These are phyloP conservation scores for Scyliorhinus canicula DNA, from an alignment of 2,797 vertebrate species.

Conservation along the genomic window DNA sequence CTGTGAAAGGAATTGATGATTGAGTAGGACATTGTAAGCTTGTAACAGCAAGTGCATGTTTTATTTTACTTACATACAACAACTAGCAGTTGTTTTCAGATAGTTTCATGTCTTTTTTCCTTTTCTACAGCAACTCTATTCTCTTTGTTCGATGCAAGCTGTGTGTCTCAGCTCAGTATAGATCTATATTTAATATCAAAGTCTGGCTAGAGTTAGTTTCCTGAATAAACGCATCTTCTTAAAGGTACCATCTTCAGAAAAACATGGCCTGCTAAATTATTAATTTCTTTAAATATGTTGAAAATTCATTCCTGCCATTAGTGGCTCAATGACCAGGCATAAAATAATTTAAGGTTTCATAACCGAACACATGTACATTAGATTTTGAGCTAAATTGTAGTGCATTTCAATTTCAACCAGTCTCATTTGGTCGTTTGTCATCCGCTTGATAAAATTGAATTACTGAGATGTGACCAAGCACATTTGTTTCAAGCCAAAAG, in stretches of 20 bases:
- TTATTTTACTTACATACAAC: neutral
- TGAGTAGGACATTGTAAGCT: neutral
- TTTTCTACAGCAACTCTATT: neutral
- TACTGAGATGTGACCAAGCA: neutral
- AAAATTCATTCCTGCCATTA: neutral
- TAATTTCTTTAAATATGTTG: neutral
- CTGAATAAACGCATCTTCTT: neutral
- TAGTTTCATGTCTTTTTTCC: neutral
- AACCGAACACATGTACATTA: neutral
- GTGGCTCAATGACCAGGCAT: neutral
- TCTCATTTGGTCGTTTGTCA: no score
- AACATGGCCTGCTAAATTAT: neutral
- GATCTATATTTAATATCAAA: neutral
- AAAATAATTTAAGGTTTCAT: neutral
- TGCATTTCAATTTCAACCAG: neutral
- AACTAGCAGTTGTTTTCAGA: neutral
- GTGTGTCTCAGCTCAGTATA: neutral
- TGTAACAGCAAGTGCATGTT: neutral
- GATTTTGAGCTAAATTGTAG: neutral
- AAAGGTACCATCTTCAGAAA: neutral
- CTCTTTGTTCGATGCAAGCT: neutral
- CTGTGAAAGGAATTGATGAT: neutral
- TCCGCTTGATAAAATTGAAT: neutral
- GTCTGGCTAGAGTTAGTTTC: neutral
- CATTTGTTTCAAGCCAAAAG: neutral